Conservation (phyloP, 1,140 invertebrate species). For the Heliconius hewitsoni region DNA sequence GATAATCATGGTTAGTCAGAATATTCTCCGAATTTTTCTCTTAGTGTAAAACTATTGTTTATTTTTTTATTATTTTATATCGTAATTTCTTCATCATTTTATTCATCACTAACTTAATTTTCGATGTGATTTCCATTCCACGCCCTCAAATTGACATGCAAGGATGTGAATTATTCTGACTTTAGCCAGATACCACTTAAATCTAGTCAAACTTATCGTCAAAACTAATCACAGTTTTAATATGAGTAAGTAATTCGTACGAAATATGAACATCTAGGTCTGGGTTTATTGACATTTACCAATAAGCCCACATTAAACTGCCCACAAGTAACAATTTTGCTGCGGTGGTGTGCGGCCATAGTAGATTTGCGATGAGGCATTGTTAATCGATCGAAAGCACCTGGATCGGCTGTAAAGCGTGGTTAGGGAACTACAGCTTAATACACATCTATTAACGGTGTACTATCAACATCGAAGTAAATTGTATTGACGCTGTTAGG, state of each 20-base stretch:
- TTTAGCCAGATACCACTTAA: too few relatives aligned
- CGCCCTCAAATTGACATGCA: too few relatives aligned
- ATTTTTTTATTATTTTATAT: too few relatives aligned
- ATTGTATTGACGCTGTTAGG: not conserved
- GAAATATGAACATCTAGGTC: not conserved
- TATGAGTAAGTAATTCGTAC: not conserved
- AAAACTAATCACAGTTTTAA: not conserved
- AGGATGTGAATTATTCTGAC: not conserved
- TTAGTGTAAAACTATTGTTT: too few relatives aligned
- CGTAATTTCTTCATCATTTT: too few relatives aligned
- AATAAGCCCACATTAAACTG: not conserved
- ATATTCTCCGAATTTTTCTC: too few relatives aligned
- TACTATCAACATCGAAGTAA: not conserved
- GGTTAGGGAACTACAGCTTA: conserved; percentile 17
- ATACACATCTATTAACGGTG: conserved; percentile 18
- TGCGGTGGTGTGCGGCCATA: conserved; percentile 4
- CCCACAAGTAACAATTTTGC: not conserved
- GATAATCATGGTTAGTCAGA: too few relatives aligned
- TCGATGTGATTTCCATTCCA: too few relatives aligned
- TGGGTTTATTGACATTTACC: not conserved
- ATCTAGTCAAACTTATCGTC: too few relatives aligned
- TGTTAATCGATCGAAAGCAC: conserved; percentile 27
- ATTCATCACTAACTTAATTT: too few relatives aligned
- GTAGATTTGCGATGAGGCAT: conserved; percentile 18
- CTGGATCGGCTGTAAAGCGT: conserved; percentile 19